Conservation (phyloP, 2,888 invertebrate genomes). For the Leistus spinibarbis region DNA sequence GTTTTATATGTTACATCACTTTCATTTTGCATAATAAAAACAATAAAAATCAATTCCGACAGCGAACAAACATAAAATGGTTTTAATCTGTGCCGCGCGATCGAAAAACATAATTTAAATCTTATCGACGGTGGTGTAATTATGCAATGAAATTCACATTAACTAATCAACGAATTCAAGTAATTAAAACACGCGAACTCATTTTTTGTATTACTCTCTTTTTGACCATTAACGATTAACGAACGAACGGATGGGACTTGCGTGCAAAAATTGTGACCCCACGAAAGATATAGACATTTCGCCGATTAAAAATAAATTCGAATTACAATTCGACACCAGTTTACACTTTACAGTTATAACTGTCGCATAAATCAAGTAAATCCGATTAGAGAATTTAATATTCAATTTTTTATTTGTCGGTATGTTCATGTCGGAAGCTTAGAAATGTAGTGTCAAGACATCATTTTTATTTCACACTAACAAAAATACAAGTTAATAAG, state of each 20-base stretch:
- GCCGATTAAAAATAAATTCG: neutral
- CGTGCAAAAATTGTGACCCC: neutral
- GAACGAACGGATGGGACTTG: neutral
- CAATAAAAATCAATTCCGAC: slow-evolving; percentile 21
- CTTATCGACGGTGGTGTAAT: slow-evolving; percentile 33
- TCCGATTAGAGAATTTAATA: neutral
- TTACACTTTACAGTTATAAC: neutral
- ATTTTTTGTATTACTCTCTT: neutral
- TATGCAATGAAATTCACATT: slow-evolving; percentile 31
- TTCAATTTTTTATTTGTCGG: neutral
- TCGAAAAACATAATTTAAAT: slow-evolving; percentile 32
- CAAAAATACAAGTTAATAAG: no score
- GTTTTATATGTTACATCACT: neutral
- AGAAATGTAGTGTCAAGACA: neutral
- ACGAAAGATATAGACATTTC: neutral
- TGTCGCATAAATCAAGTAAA: neutral
- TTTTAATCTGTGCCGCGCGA: neutral
- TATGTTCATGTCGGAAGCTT: neutral
- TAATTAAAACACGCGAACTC: slow-evolving; percentile 10
- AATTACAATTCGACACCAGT: neutral
- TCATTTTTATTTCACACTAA: no score
- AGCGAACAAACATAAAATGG: slow-evolving; percentile 15
- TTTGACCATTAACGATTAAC: neutral
- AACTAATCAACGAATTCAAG: slow-evolving; percentile 33
- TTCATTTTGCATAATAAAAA: slow-evolving; percentile 3